A percentile compares a stretch with the other conserved stretches of the same genome.
Conservation (phyloP, 1,140 invertebrate species). For the Limonius californicus region DNA sequence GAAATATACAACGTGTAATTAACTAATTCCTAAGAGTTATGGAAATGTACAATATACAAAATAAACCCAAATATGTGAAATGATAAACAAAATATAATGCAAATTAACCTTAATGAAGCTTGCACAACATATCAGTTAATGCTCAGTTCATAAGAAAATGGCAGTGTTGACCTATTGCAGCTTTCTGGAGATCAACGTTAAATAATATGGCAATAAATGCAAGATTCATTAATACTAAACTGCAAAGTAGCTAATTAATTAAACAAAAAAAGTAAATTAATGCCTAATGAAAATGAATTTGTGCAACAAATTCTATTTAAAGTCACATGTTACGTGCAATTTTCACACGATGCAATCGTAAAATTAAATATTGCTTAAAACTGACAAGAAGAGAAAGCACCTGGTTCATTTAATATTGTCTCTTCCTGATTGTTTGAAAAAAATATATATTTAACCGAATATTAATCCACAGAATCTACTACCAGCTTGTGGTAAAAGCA, state of each 20-base stretch:
- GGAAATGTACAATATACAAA: slow-evolving; percentile 12
- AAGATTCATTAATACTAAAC: background rate
- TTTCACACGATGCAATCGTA: too few relatives aligned
- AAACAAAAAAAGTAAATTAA: background rate
- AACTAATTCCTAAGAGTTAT: slow-evolving; percentile 1
- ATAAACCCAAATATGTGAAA: background rate
- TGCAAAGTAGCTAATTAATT: too few relatives aligned
- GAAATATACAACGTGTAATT: slow-evolving; percentile 6
- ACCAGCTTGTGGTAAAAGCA: too few relatives aligned
- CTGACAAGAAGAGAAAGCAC: too few relatives aligned
- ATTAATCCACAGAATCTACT: too few relatives aligned
- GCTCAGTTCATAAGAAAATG: slow-evolving; percentile 5
- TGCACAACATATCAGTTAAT: background rate
- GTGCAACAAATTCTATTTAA: background rate
- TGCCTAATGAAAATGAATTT: background rate
- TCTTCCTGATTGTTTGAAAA: too few relatives aligned
- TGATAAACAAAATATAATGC: background rate
- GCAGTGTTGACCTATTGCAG: slow-evolving; percentile 10
- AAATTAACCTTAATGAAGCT: slow-evolving; percentile 7
- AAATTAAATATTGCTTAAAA: too few relatives aligned
- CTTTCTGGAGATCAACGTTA: background rate
- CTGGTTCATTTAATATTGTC: too few relatives aligned
- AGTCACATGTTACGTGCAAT: background rate
- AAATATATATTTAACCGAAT: too few relatives aligned
- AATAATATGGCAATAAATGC: slow-evolving; percentile 6